phyloP scores from a whole-genome alignment of 2,888 invertebrate genomes.

The Hirtodrosophila cameraria region DNA sequence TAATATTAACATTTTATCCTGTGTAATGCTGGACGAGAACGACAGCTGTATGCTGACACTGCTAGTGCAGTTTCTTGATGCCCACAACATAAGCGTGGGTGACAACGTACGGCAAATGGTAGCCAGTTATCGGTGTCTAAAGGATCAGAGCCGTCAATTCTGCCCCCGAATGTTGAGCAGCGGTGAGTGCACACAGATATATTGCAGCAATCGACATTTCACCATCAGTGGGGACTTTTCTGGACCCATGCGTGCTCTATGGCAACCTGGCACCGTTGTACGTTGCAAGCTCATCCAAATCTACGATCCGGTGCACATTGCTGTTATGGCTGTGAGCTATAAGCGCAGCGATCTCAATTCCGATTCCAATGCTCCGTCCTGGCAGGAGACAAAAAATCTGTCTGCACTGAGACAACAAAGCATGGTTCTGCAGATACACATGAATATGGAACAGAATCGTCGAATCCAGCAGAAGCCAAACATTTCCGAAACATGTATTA shows the following conservation, averaged over 20 bases:
- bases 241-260: neutral
- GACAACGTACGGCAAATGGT: slow-evolving; percentile 10
- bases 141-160: neutral
- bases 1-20: slow-evolving; percentile 23
- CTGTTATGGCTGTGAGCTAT: slow-evolving; percentile 32
- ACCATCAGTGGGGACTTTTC: slow-evolving; percentile 17
- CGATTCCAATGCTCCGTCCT: too few relatives aligned
- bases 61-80: slow-evolving; percentile 34
- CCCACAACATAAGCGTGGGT: slow-evolving; percentile 29
- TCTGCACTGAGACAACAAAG: neutral
- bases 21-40: slow-evolving; percentile 46
- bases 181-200: slow-evolving; percentile 32
- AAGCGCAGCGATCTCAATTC: neutral
- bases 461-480: neutral
- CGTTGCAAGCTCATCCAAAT: slow-evolving; percentile 32
- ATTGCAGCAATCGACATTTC: slow-evolving; percentile 43
- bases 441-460: slow-evolving; percentile 20
- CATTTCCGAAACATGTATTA: slow-evolving; percentile 45
- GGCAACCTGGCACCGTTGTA: slow-evolving; percentile 13
- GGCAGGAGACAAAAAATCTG: slow-evolving; percentile 19
- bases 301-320: slow-evolving; percentile 41
- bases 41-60: slow-evolving; percentile 19
- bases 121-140: slow-evolving; percentile 9
- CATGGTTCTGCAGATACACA: slow-evolving; percentile 16
- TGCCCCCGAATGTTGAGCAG: slow-evolving; percentile 22